Evolutionary conservation across 2,888 invertebrate genomes (phyloP).

Genomic region (Sturmia bella): DNA sequence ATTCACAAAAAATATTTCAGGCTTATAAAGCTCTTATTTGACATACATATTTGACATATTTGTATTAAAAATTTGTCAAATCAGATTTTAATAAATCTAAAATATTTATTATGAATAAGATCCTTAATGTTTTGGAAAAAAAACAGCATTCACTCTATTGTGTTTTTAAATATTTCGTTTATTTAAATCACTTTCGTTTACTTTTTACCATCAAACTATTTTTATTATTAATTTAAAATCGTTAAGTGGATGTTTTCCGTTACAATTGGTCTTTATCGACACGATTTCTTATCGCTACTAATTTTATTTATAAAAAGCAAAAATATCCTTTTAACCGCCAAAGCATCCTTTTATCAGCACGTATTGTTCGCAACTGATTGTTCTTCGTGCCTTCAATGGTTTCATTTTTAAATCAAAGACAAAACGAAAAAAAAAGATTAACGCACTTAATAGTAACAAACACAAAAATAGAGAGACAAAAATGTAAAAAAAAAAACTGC

Average conservation of each 20-base stretch:
- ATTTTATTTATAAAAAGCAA: neutral
- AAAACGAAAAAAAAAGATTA: conserved; percentile 5
- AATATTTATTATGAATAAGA: too few relatives aligned
- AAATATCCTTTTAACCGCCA: conserved; percentile 41
- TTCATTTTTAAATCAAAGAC: conserved; percentile 10
- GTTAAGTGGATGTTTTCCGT: conserved; percentile 50
- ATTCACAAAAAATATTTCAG: too few relatives aligned
- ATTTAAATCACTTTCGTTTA: neutral
- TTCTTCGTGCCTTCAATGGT: conserved; percentile 27
- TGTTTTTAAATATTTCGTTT: conserved; percentile 8
- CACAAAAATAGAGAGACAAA: neutral
- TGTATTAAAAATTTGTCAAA: too few relatives aligned
- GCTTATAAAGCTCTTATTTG: too few relatives aligned
- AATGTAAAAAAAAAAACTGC: conserved; percentile 25
- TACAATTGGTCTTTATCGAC: conserved; percentile 33
- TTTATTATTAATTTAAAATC: conserved; percentile 23
- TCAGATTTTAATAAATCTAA: too few relatives aligned
- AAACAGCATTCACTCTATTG: too few relatives aligned
- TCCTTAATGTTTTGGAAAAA: too few relatives aligned
- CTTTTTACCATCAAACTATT: neutral
- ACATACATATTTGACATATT: too few relatives aligned
- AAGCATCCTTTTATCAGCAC: conserved; percentile 52
- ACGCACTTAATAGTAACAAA: conserved; percentile 10
- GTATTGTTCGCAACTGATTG: conserved; percentile 62
- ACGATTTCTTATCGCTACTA: conserved; percentile 12